Conservation (phyloP, 1,140 invertebrate species). For the Macrobrachium nipponense region DNA sequence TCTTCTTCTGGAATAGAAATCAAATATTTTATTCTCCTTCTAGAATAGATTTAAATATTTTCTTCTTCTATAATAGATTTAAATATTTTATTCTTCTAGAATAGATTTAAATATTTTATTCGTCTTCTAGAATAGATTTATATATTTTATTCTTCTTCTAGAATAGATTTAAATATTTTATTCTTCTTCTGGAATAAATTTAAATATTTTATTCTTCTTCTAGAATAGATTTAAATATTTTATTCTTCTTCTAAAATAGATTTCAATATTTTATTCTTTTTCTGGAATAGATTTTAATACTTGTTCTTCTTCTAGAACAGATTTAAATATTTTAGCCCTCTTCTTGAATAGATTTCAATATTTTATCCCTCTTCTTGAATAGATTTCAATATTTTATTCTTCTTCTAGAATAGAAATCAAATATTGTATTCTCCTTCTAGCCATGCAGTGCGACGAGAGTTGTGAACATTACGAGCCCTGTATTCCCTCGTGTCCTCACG, state of each 20-base stretch:
- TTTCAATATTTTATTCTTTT: background rate
- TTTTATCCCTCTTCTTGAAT: background rate
- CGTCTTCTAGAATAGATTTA: no score
- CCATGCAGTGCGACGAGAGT: conserved; percentile 86
- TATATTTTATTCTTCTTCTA: no score
- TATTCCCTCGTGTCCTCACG: conserved; percentile 81
- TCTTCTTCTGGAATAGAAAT: no score
- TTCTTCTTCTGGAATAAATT: no score
- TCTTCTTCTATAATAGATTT: no score
- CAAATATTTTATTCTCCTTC: no score
- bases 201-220: no score
- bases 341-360: no score
- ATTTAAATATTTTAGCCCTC: background rate
- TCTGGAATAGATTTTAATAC: no score
- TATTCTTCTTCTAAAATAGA: background rate
- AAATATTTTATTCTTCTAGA: no score
- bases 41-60: background rate
- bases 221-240: background rate
- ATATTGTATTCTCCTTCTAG: conserved; percentile 69
- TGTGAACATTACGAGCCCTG: conserved; percentile 85
- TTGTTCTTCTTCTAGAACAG: no score
- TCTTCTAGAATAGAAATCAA: conserved; percentile 9
- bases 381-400: background rate
- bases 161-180: background rate
- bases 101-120: background rate